These are phyloP conservation scores for Cotesia vestalis DNA, from an alignment of 1,140 invertebrate genomes.

Conservation along the genomic window DNA sequence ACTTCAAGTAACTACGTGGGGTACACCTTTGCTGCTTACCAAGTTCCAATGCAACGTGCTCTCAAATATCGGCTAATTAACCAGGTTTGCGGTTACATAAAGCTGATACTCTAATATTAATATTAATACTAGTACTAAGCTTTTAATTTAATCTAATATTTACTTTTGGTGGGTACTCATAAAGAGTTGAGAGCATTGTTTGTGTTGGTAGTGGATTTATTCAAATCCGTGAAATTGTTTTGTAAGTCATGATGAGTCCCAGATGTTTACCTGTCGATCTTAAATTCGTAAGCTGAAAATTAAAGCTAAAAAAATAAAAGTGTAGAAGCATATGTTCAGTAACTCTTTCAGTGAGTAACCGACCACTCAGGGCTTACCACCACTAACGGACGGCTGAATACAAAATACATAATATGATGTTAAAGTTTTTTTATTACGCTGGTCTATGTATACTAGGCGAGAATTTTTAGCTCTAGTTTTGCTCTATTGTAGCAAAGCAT, in stretches of 20 bases:
- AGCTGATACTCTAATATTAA: constrained; percentile 10
- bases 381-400: constrained; percentile 34
- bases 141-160: neutral
- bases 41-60: constrained; percentile 20
- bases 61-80: constrained; percentile 58
- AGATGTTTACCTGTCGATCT: constrained; percentile 1
- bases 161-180: too few species aligned
- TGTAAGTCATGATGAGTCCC: too few species aligned
- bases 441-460: neutral
- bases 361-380: constrained; percentile 12
- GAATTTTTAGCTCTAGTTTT: neutral
- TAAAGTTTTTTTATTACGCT: neutral
- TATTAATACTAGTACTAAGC: neutral
- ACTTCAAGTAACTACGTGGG: constrained; percentile 23
- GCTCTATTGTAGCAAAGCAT: neutral
- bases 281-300: too few species aligned
- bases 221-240: too few species aligned
- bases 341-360: constrained; percentile 8
- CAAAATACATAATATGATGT: constrained; percentile 5
- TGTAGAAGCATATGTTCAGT: constrained; percentile 18
- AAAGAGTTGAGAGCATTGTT: too few species aligned
- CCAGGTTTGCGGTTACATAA: constrained; percentile 46
- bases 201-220: too few species aligned
- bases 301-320: neutral
- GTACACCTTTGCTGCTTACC: neutral